phyloP scores from a whole-genome alignment of 2,113 vertebrate species.

The Fulica atra region DNA sequence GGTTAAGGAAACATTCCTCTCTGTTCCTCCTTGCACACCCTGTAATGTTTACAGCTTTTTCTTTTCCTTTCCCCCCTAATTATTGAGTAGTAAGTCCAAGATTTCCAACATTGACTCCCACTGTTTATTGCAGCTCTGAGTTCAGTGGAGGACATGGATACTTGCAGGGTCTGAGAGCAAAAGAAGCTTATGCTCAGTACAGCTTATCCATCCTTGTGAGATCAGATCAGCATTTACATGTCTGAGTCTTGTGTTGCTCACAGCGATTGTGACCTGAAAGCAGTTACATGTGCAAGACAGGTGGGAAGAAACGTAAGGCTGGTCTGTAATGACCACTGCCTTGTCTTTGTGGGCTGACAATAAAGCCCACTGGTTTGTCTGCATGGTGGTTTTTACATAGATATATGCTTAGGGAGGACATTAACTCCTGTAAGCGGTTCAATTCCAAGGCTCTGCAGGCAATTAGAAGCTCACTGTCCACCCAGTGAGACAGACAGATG shows the following conservation, averaged over 20 bases:
- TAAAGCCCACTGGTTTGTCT: background rate
- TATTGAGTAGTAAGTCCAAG: background rate
- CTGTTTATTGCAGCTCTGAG: background rate
- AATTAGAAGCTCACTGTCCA: background rate
- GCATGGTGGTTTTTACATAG: background rate
- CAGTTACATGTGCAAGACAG: background rate
- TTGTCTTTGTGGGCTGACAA: background rate
- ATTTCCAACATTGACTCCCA: background rate
- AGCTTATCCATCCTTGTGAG: slow-evolving; percentile 35
- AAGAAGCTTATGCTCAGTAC: slow-evolving; percentile 43
- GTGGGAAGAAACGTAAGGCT: background rate
- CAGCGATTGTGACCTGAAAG: background rate
- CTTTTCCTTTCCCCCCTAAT: background rate
- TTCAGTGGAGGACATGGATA: background rate
- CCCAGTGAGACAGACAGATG: background rate
- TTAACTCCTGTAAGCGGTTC: background rate
- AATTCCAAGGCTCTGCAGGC: background rate
- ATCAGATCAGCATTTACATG: slow-evolving; percentile 46
- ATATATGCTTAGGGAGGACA: background rate
- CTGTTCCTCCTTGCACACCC: background rate
- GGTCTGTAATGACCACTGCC: background rate
- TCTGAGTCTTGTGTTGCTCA: slow-evolving; percentile 15
- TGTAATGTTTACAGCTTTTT: background rate
- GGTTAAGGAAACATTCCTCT: background rate
- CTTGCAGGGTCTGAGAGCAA: slow-evolving; percentile 3